phyloP scores from a whole-genome alignment of 2,888 invertebrate species.

The Cyclophora albipunctata region DNA sequence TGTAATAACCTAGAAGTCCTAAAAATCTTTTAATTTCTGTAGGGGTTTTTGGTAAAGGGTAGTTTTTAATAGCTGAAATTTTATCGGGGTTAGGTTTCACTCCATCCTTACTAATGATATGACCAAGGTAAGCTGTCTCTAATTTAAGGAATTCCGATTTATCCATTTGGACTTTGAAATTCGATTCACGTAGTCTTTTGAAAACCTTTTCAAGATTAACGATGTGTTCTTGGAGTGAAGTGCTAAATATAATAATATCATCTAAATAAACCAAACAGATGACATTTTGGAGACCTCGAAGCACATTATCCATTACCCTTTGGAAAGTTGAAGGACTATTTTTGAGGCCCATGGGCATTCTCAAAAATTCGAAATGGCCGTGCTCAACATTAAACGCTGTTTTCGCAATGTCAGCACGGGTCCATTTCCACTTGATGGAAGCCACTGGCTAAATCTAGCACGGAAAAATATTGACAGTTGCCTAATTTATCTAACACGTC shows the following conservation, averaged over 20 bases:
- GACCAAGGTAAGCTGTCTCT: too few species aligned
- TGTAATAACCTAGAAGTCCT: conserved; percentile 12
- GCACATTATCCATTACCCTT: too few species aligned
- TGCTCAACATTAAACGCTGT: conserved; percentile 25
- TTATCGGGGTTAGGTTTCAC: too few species aligned
- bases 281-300: too few species aligned
- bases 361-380: conserved; percentile 22
- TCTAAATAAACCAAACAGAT: conserved; percentile 27
- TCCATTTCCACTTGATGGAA: neutral
- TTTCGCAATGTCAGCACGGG: conserved; percentile 5
- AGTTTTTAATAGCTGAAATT: too few species aligned
- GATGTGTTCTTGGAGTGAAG: conserved; percentile 1
- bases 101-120: too few species aligned
- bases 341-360: conserved; percentile 23
- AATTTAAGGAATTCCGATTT: too few species aligned
- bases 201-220: conserved; percentile 20
- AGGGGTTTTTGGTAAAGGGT: conserved; percentile 21
- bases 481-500: neutral
- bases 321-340: too few species aligned
- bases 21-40: conserved; percentile 24
- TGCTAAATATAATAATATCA: conserved; percentile 28
- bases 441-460: neutral
- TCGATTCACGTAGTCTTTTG: conserved; percentile 14
- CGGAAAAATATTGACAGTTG: neutral
- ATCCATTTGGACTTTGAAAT: conserved; percentile 17